Conservation (phyloP, 1,140 invertebrate genomes). For the Eueides isabella region DNA sequence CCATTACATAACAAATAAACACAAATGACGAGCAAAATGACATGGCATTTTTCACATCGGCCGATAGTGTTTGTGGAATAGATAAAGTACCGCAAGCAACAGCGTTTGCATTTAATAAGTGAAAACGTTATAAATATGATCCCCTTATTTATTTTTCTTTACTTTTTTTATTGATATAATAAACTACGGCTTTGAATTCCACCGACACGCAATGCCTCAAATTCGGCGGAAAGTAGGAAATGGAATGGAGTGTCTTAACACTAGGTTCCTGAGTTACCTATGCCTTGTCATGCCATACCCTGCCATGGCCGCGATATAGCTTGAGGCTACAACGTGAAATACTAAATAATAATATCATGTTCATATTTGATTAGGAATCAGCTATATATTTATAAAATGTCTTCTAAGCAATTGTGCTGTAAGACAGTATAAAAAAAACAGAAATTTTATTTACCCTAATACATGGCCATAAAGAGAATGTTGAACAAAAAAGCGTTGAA, state of each 20-base stretch:
- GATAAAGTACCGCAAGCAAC: neutral
- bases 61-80: neutral
- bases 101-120: neutral
- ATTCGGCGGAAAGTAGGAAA: too few species aligned
- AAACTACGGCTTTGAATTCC: too few species aligned
- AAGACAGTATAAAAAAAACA: neutral
- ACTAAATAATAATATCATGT: neutral
- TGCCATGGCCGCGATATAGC: too few species aligned
- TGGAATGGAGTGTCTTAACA: too few species aligned
- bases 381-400: neutral
- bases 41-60: constrained; percentile 2
- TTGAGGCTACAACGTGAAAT: too few species aligned
- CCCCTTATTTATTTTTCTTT: too few species aligned
- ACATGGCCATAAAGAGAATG: neutral
- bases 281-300: too few species aligned
- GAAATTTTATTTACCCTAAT: neutral
- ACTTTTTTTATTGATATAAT: too few species aligned
- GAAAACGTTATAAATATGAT: neutral
- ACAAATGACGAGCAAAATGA: constrained; percentile 9
- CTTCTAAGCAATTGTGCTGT: neutral
- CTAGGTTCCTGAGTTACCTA: too few species aligned
- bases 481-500: neutral
- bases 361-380: neutral
- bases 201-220: too few species aligned
- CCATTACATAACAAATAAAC: neutral